Evolutionary conservation across 2,888 invertebrate species (phyloP), one percentile per base, ranked within the genome.

Genomic region (Dryocosmus kuriphilus): DNA sequence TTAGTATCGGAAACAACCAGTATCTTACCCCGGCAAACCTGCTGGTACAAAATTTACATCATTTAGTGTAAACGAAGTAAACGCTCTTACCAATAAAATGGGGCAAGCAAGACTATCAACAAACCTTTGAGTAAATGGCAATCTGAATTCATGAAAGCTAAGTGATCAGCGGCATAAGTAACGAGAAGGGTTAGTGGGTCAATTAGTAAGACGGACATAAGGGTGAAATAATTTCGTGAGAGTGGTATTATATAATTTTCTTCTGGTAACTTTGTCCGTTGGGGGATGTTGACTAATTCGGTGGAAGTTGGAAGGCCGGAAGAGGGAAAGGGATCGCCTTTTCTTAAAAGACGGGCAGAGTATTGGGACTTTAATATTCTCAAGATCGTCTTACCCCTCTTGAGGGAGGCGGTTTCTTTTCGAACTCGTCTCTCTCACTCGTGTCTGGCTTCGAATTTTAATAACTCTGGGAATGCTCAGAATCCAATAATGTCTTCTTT

Each of bases 401-500:
- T 62, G 76, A 74, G 71, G 77, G n/a, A 82, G 82, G 80, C 78
- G 82, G 83, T 82, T 84, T 85, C 82, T 82, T 83, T 78, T 81
- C 79, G 74, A 51, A 35, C 51, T 51, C 67, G 30, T 82, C 82
- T 79, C 84, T 83, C 81, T 78, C 79, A 79, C 85, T 82, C 86
- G 89, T 85, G 89, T 86, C 88, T 89, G 88, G 89, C 89, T 88
- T 88, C 90, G 89, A 90, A 90, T 90, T 90, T 90, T 90, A 90
- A 90, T 90, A 90, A 90, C 90, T 90, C 86, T 80, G 89, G 86
- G 90, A 90, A 90, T 90, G 90, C 84, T 89, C 89, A 90, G 90
- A 90, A 90, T 90, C 90, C 89, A 90, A 90, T 90, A 90, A 90
- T 90, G 89, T 89, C 87, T 87, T 86, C 84, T 84, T 79, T 77